phyloP scores from a whole-genome alignment of 1,140 invertebrate species.

The Bombus superbus region DNA sequence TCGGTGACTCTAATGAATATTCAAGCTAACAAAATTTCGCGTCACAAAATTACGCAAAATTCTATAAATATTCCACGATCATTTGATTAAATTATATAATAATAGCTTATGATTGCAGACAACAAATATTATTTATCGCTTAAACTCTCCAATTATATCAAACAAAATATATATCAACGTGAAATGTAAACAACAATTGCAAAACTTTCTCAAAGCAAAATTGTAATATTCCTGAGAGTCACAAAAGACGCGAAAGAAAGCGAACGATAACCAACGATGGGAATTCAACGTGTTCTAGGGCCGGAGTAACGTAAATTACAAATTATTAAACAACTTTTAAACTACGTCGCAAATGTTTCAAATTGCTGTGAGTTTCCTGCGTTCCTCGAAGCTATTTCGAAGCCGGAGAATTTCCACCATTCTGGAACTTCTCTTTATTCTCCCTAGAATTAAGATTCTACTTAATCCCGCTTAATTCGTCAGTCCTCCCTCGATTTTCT shows the following conservation, averaged over 20 bases:
- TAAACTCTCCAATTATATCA: too few species aligned
- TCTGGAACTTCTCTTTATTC: background rate
- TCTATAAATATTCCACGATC: background rate
- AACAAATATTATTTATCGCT: background rate
- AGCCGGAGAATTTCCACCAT: background rate
- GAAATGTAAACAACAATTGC: background rate
- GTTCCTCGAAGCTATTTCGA: background rate
- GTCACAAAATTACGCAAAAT: background rate
- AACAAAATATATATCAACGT: background rate
- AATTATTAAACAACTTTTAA: conserved; percentile 6
- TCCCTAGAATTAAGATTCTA: background rate
- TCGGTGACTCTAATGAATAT: background rate
- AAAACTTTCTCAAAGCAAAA: background rate
- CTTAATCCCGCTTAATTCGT: background rate
- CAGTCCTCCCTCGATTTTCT: background rate
- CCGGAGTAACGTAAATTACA: background rate
- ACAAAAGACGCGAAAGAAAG: background rate
- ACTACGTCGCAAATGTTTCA: background rate
- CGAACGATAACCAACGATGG: background rate
- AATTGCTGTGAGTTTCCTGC: background rate
- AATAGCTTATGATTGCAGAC: background rate
- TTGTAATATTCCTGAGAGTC: conserved; percentile 1
- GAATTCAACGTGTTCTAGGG: background rate
- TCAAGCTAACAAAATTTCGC: too few species aligned
- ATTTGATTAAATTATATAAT: background rate